Percentiles rank a stretch among this genome's conserved stretches.
Evolutionary conservation across 2,113 vertebrate genomes (phyloP).

Genomic region (Protobothrops flavoviridis): DNA sequence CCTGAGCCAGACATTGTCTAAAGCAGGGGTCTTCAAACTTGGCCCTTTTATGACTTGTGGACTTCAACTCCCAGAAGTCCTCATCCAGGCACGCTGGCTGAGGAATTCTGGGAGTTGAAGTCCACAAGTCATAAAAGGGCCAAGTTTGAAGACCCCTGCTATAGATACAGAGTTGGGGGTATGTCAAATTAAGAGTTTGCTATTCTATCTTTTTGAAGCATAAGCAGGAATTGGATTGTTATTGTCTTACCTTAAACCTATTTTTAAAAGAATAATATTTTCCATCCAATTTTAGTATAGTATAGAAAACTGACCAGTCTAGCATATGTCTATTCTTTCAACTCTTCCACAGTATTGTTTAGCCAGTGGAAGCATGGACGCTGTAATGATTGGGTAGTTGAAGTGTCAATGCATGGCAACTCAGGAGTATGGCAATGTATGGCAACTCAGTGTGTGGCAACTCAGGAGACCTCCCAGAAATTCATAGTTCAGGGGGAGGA

Average conservation of each 20-base stretch:
- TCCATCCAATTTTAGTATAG: background rate
- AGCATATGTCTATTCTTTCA: background rate
- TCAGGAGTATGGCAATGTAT: too few relatives aligned
- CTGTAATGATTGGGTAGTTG: background rate
- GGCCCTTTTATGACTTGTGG: too few relatives aligned
- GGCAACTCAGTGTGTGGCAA: too few relatives aligned
- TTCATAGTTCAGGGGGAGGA: background rate
- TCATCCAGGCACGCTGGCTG: too few relatives aligned
- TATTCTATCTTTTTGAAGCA: background rate
- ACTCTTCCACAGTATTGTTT: constrained; percentile 6
- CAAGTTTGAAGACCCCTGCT: too few relatives aligned
- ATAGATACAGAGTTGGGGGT: background rate
- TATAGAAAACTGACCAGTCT: background rate
- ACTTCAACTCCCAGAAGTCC: too few relatives aligned
- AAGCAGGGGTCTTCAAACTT: too few relatives aligned
- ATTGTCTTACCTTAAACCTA: background rate
- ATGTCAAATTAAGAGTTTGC: background rate
- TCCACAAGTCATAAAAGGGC: too few relatives aligned
- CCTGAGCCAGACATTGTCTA: too few relatives aligned
- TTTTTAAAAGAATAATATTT: background rate
- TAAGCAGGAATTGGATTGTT: background rate
- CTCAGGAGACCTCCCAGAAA: background rate
- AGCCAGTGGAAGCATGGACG: background rate
- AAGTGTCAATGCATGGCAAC: too few relatives aligned
- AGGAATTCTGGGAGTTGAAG: too few relatives aligned